A percentile compares a stretch with the other conserved stretches of the same genome.
These are phyloP conservation scores for Dicyrtomina minuta DNA, from an alignment of 2,888 invertebrate genomes.

Conservation along the genomic window DNA sequence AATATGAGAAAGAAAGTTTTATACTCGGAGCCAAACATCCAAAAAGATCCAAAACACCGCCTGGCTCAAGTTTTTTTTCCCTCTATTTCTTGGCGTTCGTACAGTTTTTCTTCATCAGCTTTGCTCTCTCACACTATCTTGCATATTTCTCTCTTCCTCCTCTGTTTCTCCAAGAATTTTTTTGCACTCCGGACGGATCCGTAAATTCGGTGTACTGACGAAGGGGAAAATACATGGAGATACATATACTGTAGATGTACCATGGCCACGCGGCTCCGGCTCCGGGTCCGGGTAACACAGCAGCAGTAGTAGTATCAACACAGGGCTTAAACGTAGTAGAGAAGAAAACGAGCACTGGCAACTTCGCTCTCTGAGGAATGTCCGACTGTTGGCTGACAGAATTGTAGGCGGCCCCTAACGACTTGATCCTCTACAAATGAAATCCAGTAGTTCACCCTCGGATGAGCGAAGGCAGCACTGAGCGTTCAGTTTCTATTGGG, in stretches of 20 bases:
- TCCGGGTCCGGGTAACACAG: too few species aligned
- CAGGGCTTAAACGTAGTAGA: too few species aligned
- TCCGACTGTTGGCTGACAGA: conserved; percentile 36
- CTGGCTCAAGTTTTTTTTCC: conserved; percentile 11
- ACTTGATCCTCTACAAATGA: conserved; percentile 45
- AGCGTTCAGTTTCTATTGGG: conserved; percentile 18
- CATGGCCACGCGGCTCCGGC: too few species aligned
- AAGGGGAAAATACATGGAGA: not conserved
- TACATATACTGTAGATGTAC: too few species aligned
- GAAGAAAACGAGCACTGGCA: conserved; percentile 13
- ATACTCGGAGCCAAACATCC: conserved; percentile 8
- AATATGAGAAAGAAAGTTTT: conserved; percentile 25
- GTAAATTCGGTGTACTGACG: not conserved
- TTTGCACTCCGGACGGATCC: not conserved
- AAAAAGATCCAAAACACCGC: conserved; percentile 26
- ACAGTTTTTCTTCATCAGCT: conserved; percentile 20
- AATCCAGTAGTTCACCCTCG: conserved; percentile 40
- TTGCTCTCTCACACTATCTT: not conserved
- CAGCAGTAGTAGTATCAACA: too few species aligned
- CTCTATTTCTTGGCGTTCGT: conserved; percentile 19
- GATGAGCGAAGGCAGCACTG: conserved; percentile 49
- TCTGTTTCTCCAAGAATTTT: not conserved
- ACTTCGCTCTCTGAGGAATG: conserved; percentile 1
- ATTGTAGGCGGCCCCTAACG: conserved; percentile 53
- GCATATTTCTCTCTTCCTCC: not conserved